phyloP scores from a whole-genome alignment of 1,140 invertebrate species.

The Ganaspis sp. region DNA sequence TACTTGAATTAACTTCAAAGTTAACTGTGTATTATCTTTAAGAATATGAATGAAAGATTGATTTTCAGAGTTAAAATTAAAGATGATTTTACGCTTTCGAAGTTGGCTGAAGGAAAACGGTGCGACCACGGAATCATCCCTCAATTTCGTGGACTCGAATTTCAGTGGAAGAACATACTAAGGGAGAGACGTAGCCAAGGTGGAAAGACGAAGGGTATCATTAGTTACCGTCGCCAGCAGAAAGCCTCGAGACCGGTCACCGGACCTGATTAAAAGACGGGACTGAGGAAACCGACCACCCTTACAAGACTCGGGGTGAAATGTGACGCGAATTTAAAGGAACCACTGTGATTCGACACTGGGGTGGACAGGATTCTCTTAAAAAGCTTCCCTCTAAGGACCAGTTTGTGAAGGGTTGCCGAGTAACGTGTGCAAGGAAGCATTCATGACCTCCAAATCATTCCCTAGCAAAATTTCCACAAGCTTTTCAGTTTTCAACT shows the following conservation, averaged over 20 bases:
- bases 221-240: conserved; percentile 71
- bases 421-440: conserved; percentile 54
- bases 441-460: conserved; percentile 54
- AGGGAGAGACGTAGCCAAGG: conserved; percentile 44
- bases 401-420: conserved; percentile 64
- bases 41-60: no score
- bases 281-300: conserved; percentile 54
- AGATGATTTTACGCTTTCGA: not conserved
- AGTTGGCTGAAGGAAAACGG: conserved; percentile 38
- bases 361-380: conserved; percentile 68
- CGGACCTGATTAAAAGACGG: conserved; percentile 72
- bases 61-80: no score
- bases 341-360: conserved; percentile 70
- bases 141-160: not conserved
- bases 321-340: conserved; percentile 76
- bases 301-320: conserved; percentile 65
- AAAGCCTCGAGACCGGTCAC: conserved; percentile 65
- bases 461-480: conserved; percentile 49
- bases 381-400: conserved; percentile 71
- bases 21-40: no score
- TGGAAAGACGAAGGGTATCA: conserved; percentile 64
- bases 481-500: conserved; percentile 10
- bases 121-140: not conserved
- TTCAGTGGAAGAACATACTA: conserved; percentile 31
- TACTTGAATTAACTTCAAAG: no score